Conservation (phyloP, 1,140 invertebrate species). For the Solenopsis invicta region DNA sequence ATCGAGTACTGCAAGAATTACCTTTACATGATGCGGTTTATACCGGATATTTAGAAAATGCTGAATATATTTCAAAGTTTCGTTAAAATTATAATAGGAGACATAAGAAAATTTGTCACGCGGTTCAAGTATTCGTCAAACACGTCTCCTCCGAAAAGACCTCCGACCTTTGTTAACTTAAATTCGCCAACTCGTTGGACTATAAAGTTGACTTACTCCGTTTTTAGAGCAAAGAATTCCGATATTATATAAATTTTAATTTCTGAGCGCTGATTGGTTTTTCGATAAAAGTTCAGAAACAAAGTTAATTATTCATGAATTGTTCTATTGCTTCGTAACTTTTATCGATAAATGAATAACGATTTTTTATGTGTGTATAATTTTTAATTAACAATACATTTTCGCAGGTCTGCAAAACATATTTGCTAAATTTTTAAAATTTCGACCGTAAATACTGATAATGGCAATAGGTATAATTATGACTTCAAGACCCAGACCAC, state of each 20-base stretch:
- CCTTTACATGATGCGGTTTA: slow-evolving; percentile 11
- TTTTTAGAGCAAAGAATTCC: background rate
- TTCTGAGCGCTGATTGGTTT: background rate
- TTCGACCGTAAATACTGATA: background rate
- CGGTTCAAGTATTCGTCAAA: background rate
- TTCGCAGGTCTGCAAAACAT: background rate
- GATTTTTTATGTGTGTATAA: background rate
- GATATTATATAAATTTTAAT: slow-evolving; percentile 30
- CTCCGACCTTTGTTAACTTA: background rate
- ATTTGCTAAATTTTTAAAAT: background rate
- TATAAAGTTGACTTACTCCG: slow-evolving; percentile 1
- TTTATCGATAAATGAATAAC: background rate
- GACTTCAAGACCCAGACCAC: background rate
- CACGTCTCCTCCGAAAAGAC: too few species aligned
- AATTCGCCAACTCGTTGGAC: background rate
- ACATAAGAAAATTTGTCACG: background rate
- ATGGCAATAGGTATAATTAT: slow-evolving; percentile 25
- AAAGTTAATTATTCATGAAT: slow-evolving; percentile 10
- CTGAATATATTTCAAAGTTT: slow-evolving; percentile 8
- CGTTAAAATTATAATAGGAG: background rate
- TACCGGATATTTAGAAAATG: slow-evolving; percentile 18
- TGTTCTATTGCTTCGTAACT: background rate
- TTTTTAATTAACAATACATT: background rate
- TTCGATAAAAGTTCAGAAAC: slow-evolving; percentile 9
- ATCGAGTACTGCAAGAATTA: background rate